phyloP scores from a whole-genome alignment of 2,113 vertebrate genomes.

The Pseudorhombus dupliciocellatus region DNA sequence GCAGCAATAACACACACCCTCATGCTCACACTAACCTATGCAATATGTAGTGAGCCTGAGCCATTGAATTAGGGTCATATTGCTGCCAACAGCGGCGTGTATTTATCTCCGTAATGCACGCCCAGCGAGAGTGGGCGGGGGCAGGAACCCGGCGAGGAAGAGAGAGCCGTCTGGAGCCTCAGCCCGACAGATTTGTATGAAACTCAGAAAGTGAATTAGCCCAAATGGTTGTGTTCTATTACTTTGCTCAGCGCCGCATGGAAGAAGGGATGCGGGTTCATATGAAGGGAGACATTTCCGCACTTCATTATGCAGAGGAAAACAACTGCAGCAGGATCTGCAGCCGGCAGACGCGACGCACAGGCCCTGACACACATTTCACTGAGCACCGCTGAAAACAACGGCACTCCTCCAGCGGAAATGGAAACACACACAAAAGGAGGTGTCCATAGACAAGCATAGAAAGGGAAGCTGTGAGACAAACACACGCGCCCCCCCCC shows the following conservation, averaged over 20 bases:
- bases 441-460: neutral
- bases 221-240: conserved; percentile 8
- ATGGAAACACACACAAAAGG: too few relatives aligned
- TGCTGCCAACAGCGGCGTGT: conserved; percentile 7
- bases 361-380: conserved; percentile 14
- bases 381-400: conserved; percentile 22
- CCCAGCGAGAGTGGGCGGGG: conserved; percentile 21
- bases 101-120: conserved; percentile 21
- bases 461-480: conserved; percentile 8
- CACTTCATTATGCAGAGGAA: conserved; percentile 25
- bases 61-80: conserved; percentile 7
- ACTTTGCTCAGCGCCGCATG: conserved; percentile 14
- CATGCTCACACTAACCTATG: neutral
- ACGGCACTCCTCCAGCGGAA: neutral
- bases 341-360: conserved; percentile 31
- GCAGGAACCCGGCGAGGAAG: neutral
- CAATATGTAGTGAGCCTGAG: neutral
- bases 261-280: conserved; percentile 8
- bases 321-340: conserved; percentile 28
- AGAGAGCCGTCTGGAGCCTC: conserved; percentile 12
- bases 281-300: conserved; percentile 38
- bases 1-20: neutral
- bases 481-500: conserved; percentile 1
- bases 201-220: conserved; percentile 15
- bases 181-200: conserved; percentile 7